Evolutionary conservation across 2,113 vertebrate species (phyloP), one percentile per base, ranked within the genome.

Genomic region (Tor tambroides): DNA sequence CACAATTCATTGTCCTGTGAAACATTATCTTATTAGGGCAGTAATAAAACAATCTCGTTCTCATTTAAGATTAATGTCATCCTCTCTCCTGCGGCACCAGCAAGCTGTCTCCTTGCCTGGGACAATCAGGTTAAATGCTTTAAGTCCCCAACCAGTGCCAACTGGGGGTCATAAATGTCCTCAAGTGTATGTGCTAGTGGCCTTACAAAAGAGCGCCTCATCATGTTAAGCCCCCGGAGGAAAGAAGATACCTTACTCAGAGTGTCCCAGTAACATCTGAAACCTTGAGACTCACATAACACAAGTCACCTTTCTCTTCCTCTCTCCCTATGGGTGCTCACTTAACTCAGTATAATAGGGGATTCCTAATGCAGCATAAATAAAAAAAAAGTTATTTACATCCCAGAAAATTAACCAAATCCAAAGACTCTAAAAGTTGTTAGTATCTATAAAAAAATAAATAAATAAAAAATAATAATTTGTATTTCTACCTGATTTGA

Each of bases 71-170:
- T 92, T 89, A 93, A 91, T 90, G 77, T 87, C 76, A 49, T 30
- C 86, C 28, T 83, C 78, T 63, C 72, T 81, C 87, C 86, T 82
- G 88, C 87, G 90, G 81, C 90, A 90, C 77, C 83, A 63, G 35
- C 1, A 35, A 85, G 65, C 87, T 67, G 61, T 49, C 78, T 83
- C 54, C 59, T 88, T 89, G 12, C 80, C 61, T 77, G 79, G 49
- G 84, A 85, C 86, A 92, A 90, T 92, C 89, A 90, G 86, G 92
- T 92, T 93, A 94, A 94, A 92, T 92, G 89, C 87, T 87, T 86
- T 84, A 72, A 90, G 90, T 82, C 41, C 87, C 75, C 82, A 90
- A 91, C 9, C 90, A 93, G 86, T 89, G 91, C 91, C 92, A 93
- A 91, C 89, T 91, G 59, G 87, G 80, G 81, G 84, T 88, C 65